Evolutionary conservation across 2,797 vertebrate species (phyloP).

Genomic region (Centropyge bicolor): DNA sequence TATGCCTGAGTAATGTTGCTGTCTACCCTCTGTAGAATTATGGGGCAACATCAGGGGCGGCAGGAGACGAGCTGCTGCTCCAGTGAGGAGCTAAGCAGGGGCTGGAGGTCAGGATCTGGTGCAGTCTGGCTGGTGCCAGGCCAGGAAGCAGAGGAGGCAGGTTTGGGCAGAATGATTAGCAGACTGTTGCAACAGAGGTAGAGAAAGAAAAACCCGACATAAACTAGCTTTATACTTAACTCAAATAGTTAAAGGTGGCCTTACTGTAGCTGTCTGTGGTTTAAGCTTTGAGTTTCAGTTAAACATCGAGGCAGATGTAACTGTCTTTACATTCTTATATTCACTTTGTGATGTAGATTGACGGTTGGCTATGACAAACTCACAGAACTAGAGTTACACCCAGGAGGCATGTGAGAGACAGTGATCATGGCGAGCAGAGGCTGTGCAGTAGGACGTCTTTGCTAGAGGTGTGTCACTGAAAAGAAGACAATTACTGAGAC

Average conservation of each 20-base stretch:
- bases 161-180: background rate
- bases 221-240: background rate
- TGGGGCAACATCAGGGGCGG: background rate
- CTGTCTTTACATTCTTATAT: background rate
- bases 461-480: too few species aligned
- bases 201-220: background rate
- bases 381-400: background rate
- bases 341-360: background rate
- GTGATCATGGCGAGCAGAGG: too few species aligned
- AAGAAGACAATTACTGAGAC: too few species aligned
- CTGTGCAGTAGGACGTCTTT: too few species aligned
- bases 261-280: too few species aligned
- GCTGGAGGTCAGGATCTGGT: background rate
- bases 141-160: background rate
- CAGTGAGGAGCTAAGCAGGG: constrained; percentile 13
- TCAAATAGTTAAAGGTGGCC: too few species aligned
- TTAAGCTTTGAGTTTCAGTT: too few species aligned
- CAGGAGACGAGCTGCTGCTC: constrained; percentile 20
- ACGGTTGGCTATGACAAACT: background rate
- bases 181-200: background rate
- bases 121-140: background rate
- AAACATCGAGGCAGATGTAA: background rate
- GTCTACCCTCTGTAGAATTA: background rate
- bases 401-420: background rate
- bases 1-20: background rate